A percentile compares a stretch with the other conserved stretches of the same genome.
Evolutionary conservation across 1,140 invertebrate genomes (phyloP).

Genomic region (Aphidius ervi): DNA sequence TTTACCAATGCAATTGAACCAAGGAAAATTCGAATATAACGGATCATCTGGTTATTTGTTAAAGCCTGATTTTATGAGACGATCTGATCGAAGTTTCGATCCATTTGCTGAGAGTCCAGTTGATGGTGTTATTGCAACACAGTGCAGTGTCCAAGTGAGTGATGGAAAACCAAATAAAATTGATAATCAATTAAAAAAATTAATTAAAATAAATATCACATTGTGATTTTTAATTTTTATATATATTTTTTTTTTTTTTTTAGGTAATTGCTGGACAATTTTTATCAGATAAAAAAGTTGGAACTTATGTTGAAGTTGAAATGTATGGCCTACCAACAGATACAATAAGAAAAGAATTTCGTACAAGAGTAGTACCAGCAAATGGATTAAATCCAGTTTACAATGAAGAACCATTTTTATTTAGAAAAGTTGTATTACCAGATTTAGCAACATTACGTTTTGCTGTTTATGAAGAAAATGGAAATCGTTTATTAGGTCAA

Average conservation of each 20-base stretch:
- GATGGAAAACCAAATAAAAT: background rate
- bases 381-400: constrained; percentile 98
- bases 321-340: constrained; percentile 99
- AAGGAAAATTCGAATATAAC: constrained; percentile 99
- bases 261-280: constrained; percentile 99
- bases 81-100: constrained; percentile 94
- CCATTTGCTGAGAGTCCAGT: constrained; percentile 99
- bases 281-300: constrained; percentile 97
- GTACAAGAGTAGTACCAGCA: constrained; percentile 90
- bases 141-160: constrained; percentile 90
- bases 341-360: constrained; percentile 97
- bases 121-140: constrained; percentile 96
- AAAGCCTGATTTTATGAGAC: constrained; percentile 99
- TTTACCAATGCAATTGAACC: constrained; percentile 98
- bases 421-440: constrained; percentile 96
- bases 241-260: constrained; percentile 16
- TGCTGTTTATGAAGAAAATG: constrained; percentile 98
- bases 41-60: constrained; percentile 94
- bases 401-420: constrained; percentile 97
- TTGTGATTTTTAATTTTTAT: background rate
- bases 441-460: constrained; percentile 96
- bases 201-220: too few relatives aligned
- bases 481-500: constrained; percentile 88
- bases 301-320: constrained; percentile 99
- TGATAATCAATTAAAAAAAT: too few relatives aligned